Base-by-base conservation (phyloP, 1,140 invertebrate genomes). In the Eciton burchellii region DNA sequence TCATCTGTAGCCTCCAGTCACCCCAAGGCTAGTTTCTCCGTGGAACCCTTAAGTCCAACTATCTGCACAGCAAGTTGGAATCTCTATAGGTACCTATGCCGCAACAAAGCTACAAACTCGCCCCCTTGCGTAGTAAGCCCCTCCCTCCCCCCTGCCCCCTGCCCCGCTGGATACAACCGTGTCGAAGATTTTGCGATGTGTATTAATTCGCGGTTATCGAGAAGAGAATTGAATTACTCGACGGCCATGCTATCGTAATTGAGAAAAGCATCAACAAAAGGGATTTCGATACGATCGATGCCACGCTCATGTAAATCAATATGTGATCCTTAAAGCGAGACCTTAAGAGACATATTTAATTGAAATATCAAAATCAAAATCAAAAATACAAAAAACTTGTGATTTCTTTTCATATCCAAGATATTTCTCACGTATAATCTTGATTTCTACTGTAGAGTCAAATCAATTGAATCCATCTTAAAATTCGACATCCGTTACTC, bases 41-140 rank as follows among this genome's bases (percentile, higher is more conserved):
- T 81, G 87, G 79, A 89, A 89, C 89, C 89, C 88, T 89, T 89
- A 90, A 90, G 89, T 89, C 89, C 82, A 90, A 90, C 89, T 90
- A 90, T 90, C 89, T 84, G 82, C 84, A 87, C 76, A n/a, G n/a
- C n/a, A 90, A 90, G 88, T 90, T 89, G 87, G 88, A 90, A 90
- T 90, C 87, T 90, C 87, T 87, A 88, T 87, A 84, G 83, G 88
- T 88, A 89, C 76, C 83, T 83, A 84, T 62, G 77, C 68, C 83
- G 88, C 88, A 88, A 87, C 88, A 83, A 77, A 85, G 82, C 88
- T 87, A 86, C 87, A 74, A 88, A 89, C 88, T 84, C 84, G 52
- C 57, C 83, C 86, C 56, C 56, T 81, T 52, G 60, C 72, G 62
- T 45, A 72, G 49, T 45, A 60, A 81, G 71, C 77, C 60, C 66